Percentiles rank a stretch among this genome's conserved stretches.
These are phyloP conservation scores for Fragum whitleyi DNA, from an alignment of 2,888 invertebrate genomes.

Conservation along the genomic window DNA sequence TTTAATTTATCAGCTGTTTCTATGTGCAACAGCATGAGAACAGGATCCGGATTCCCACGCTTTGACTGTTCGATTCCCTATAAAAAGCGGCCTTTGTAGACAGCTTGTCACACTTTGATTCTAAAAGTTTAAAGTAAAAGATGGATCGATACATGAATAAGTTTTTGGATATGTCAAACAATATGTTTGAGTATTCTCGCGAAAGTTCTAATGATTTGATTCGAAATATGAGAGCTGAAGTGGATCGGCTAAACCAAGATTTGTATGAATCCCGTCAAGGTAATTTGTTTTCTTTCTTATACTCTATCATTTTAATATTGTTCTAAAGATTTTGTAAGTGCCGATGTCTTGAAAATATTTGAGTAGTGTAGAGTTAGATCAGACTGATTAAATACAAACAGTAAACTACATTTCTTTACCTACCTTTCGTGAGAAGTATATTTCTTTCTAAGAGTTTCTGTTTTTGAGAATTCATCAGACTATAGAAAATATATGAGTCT, in stretches of 20 bases:
- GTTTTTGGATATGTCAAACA: slow-evolving; percentile 5
- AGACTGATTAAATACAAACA: background rate
- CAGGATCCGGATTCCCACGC: background rate
- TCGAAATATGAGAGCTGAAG: background rate
- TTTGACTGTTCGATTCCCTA: background rate
- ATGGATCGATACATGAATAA: background rate
- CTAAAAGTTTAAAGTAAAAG: background rate
- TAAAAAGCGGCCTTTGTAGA: background rate
- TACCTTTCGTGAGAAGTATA: no score
- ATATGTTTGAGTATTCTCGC: slow-evolving; percentile 10
- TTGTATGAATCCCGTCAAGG: slow-evolving; percentile 12
- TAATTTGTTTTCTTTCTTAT: background rate
- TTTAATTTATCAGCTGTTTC: slow-evolving; percentile 5
- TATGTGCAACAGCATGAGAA: slow-evolving; percentile 6
- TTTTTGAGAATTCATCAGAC: no score
- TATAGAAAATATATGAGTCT: no score
- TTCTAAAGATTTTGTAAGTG: background rate
- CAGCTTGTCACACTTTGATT: background rate
- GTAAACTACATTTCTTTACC: no score
- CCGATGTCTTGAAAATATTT: background rate
- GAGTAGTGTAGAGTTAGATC: background rate
- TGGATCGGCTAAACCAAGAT: background rate
- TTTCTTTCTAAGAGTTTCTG: no score
- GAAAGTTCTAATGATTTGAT: slow-evolving; percentile 3
- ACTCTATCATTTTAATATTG: background rate